Conservation (phyloP, 2,888 invertebrate genomes). For the Volucella inflata region DNA sequence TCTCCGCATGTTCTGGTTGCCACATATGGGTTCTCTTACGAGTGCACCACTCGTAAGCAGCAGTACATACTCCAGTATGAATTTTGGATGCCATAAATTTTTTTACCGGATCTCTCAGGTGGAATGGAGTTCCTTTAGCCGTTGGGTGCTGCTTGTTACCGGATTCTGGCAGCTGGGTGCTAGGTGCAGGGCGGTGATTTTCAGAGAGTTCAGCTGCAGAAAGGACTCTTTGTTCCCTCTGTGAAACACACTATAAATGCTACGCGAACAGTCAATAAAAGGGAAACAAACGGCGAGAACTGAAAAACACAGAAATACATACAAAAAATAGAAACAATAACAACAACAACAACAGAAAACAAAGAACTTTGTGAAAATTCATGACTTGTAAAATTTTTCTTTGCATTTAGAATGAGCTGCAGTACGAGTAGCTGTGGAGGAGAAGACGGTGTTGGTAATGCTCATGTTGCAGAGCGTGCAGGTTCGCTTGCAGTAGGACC, state of each 20-base stretch:
- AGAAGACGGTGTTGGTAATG: slow-evolving; percentile 25
- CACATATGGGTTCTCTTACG: not conserved
- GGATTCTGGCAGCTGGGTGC: not conserved
- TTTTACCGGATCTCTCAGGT: slow-evolving; percentile 43
- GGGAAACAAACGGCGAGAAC: slow-evolving; percentile 1
- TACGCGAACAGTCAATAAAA: slow-evolving; percentile 11
- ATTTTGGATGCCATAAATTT: slow-evolving; percentile 58
- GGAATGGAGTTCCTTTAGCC: slow-evolving; percentile 33
- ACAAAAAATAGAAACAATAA: no score
- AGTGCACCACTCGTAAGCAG: no score
- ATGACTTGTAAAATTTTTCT: slow-evolving; percentile 73
- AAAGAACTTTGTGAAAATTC: slow-evolving; percentile 62
- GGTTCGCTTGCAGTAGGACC: slow-evolving; percentile 39
- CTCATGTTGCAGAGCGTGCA: slow-evolving; percentile 9
- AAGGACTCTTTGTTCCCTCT: slow-evolving; percentile 28
- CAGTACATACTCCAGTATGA: slow-evolving; percentile 41
- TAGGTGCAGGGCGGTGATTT: not conserved
- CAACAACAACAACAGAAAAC: slow-evolving; percentile 6
- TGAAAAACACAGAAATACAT: not conserved
- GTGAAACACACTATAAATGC: slow-evolving; percentile 11
- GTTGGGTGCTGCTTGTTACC: slow-evolving; percentile 33
- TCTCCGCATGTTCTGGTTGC: slow-evolving; percentile 2
- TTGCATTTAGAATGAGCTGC: slow-evolving; percentile 69
- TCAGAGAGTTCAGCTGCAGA: not conserved
- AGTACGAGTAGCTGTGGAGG: not conserved